phyloP scores from a whole-genome alignment of 2,888 invertebrate species.

The Acholoe squamosa region DNA sequence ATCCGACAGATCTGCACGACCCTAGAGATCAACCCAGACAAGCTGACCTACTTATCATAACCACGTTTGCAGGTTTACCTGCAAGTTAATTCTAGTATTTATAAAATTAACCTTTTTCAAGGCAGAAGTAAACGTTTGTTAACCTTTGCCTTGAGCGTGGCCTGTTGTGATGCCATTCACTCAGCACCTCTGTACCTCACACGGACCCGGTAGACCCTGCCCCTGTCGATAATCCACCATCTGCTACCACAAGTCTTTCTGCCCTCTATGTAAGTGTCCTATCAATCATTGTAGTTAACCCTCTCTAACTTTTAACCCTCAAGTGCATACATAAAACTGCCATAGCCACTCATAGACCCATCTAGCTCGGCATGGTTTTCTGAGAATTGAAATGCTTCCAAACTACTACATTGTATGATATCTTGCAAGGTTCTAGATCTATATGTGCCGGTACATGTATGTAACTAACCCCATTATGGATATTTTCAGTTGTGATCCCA shows the following conservation, averaged over 20 bases:
- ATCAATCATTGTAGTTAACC: constrained; percentile 5
- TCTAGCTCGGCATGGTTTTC: background rate
- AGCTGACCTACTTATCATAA: background rate
- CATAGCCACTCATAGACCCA: background rate
- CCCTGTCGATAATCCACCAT: constrained; percentile 17
- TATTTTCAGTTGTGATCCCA: too few species aligned
- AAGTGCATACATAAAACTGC: background rate
- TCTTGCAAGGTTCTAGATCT: too few species aligned
- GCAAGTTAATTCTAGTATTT: background rate
- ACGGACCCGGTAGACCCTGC: background rate
- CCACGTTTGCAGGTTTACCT: background rate
- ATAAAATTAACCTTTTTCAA: background rate
- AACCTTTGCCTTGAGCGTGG: too few species aligned
- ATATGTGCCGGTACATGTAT: too few species aligned
- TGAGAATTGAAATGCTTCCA: too few species aligned
- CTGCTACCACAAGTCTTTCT: background rate
- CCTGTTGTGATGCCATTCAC: too few species aligned
- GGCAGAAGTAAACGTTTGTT: background rate
- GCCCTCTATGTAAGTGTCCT: background rate
- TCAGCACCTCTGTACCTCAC: background rate
- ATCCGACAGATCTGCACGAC: too few species aligned
- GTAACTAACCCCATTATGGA: too few species aligned
- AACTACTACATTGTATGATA: too few species aligned
- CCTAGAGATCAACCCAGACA: too few species aligned
- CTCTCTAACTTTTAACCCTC: constrained; percentile 15